Percentiles rank a stretch among this genome's conserved stretches.
These are phyloP conservation scores for Aplysina aerophoba DNA, from an alignment of 37 sponge, comb jelly and placozoan genomes.

Conservation along the genomic window DNA sequence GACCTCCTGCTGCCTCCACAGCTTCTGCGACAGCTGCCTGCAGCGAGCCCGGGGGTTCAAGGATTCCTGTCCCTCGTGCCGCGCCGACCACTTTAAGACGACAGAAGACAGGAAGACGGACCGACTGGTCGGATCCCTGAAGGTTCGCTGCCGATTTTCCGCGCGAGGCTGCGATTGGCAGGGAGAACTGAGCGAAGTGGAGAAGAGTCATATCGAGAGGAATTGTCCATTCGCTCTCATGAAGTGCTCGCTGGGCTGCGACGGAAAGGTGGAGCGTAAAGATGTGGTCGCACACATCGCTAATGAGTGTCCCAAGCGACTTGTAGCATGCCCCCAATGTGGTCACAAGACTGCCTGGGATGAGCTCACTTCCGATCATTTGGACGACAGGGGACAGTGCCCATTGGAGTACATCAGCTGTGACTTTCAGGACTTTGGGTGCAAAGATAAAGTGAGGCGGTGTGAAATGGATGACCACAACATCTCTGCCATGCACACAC, in stretches of 20 bases:
- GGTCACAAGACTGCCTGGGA: background rate
- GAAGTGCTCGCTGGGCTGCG: slow-evolving; percentile 1
- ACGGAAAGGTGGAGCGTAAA: background rate
- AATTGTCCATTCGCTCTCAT: background rate
- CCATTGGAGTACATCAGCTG: background rate
- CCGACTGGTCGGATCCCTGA: background rate
- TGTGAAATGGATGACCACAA: slow-evolving; percentile 21
- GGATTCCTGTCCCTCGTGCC: slow-evolving; percentile 12
- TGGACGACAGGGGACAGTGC: background rate
- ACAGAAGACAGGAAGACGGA: slow-evolving; percentile 17
- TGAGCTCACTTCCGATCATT: background rate
- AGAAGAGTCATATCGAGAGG: background rate
- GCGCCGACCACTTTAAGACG: background rate
- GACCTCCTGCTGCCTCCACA: slow-evolving; percentile 8
- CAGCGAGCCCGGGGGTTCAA: background rate
- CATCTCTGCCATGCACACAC: background rate
- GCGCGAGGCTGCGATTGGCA: slow-evolving; percentile 10
- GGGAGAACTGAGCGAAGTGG: slow-evolving; percentile 27
- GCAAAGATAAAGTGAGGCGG: background rate
- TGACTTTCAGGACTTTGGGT: background rate
- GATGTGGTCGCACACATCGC: background rate
- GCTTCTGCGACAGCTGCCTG: background rate
- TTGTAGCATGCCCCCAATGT: background rate
- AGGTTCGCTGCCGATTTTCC: slow-evolving; percentile 3
- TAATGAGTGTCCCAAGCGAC: slow-evolving; percentile 4